Evolutionary conservation across 2,888 invertebrate species (phyloP).

Genomic region (Clanis bilineata): DNA sequence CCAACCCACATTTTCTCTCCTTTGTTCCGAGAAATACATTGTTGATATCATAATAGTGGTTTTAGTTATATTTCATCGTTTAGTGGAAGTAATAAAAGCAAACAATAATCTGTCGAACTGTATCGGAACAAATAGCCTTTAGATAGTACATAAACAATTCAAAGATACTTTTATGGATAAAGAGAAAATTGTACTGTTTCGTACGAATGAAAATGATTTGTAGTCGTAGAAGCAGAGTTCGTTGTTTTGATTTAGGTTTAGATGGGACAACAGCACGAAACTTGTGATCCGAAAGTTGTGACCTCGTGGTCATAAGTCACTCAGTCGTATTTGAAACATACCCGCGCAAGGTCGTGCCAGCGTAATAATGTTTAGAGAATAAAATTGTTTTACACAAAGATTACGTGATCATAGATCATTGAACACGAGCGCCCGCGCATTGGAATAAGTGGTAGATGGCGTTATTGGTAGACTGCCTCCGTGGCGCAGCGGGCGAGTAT

Average conservation of each 20-base stretch:
- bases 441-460: too few relatives aligned
- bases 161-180: constrained; percentile 31
- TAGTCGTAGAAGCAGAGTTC: background rate
- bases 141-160: constrained; percentile 52
- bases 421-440: too few relatives aligned
- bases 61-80: constrained; percentile 38
- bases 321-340: too few relatives aligned
- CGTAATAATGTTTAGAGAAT: too few relatives aligned
- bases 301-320: too few relatives aligned
- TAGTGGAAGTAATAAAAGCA: constrained; percentile 30
- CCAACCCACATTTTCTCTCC: background rate
- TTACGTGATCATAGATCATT: too few relatives aligned
- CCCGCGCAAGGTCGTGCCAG: too few relatives aligned
- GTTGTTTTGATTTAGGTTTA: background rate
- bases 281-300: too few relatives aligned
- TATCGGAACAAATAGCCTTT: constrained; percentile 43
- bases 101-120: constrained; percentile 35
- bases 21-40: constrained; percentile 14
- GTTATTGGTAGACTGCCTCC: too few relatives aligned
- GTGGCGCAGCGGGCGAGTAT: too few relatives aligned
- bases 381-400: too few relatives aligned
- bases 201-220: background rate
- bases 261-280: too few relatives aligned
- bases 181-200: constrained; percentile 16
- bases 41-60: constrained; percentile 40